phyloP scores from a whole-genome alignment of 64 coral and sea anemone species.

The Dendronephthya gigantea region DNA sequence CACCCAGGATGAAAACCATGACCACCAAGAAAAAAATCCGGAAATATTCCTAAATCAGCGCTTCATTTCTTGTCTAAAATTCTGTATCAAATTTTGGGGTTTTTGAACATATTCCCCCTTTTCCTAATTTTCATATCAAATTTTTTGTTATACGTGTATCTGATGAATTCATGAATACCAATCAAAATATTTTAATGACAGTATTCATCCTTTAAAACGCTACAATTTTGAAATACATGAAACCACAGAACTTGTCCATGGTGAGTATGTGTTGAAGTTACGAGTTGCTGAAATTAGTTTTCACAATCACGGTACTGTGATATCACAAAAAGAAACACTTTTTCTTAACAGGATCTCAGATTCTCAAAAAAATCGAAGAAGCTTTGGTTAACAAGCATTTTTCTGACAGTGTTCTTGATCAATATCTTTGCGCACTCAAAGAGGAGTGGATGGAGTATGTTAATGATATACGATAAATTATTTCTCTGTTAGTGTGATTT shows the following conservation, averaged over 20 bases:
- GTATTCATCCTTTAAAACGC: neutral
- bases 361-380: neutral
- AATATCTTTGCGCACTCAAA: neutral
- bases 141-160: too few relatives aligned
- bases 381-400: neutral
- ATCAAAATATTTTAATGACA: neutral
- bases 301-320: too few relatives aligned
- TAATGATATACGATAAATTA: neutral
- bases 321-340: too few relatives aligned
- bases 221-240: neutral
- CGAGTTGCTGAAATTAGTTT: neutral
- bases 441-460: constrained; percentile 16
- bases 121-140: too few relatives aligned
- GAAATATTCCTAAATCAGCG: too few relatives aligned
- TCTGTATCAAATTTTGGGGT: too few relatives aligned
- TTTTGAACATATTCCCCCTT: too few relatives aligned
- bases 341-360: neutral
- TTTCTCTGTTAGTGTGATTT: too few relatives aligned
- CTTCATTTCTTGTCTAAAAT: too few relatives aligned
- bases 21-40: too few relatives aligned
- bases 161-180: neutral
- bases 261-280: too few relatives aligned
- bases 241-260: neutral
- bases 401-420: neutral
- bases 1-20: too few relatives aligned